Base-by-base conservation (phyloP, 2,888 invertebrate genomes). In the Piscicola geometra region DNA sequence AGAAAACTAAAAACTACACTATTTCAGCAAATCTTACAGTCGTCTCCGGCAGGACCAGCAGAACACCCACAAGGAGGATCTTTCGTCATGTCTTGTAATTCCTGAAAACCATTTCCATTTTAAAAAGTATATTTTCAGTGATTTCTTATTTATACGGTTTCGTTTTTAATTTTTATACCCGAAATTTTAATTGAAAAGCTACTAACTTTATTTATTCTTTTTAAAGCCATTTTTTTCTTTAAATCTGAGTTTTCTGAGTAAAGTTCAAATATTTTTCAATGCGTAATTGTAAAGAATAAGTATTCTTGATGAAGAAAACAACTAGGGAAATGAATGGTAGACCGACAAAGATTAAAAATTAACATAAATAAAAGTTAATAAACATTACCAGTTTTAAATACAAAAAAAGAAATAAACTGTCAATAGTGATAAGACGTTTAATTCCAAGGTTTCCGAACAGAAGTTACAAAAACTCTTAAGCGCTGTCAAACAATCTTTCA, bases 31-130 rank as follows among this genome's bases (percentile, higher is more conserved):
- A 36, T 91, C 93, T 92, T 89, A 94, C 94, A 90, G 88, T 99
- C 98, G 90, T 99, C 98, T 87, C 97, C 97, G 88, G 98, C 97
- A 88, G 98, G 98, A 85, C 98, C 98, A 88, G 98, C 98, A 86
- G 96, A 97, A 90, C 98, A 99, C 90, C 98, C 97, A 89, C 98
- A 97, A 88, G 98, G 98, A 87, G 98, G 99, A 90, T 99, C 99
- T 90, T 97, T 92, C 88, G 97, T 97, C 88, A 99, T 91, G 89
- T 99, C 98, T 91, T 97, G 97, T 89, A 99, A 91, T 91, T 99
- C 99, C 96, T 98, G 41, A 68, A 50, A 56, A 52, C 52, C 25
- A 75, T 70, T 67, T 47, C 41, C 56, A 28, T 21, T 67, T 33
- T n/a, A 9, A 50, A 21, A 30, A 18, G 2, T 25, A 18, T 30